A percentile compares a stretch with the other conserved stretches of the same genome.
Conservation (phyloP, 1,140 invertebrate genomes). For the Hestina assimilis region DNA sequence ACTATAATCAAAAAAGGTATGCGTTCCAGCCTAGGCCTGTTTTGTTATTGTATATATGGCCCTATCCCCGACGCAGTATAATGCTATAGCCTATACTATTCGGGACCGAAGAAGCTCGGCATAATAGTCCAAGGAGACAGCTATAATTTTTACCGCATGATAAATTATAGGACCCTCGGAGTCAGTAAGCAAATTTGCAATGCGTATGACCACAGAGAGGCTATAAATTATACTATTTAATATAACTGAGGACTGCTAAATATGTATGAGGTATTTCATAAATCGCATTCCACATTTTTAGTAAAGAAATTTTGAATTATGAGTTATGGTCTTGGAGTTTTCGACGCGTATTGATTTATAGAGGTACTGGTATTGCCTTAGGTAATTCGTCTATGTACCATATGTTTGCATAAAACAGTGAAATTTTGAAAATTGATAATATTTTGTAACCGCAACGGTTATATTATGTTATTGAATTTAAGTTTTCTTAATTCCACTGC, state of each 20-base stretch:
- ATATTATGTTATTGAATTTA: too few species aligned
- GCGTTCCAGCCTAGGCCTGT: too few species aligned
- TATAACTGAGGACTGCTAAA: slow-evolving; percentile 17
- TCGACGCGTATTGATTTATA: too few species aligned
- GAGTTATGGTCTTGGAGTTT: not conserved
- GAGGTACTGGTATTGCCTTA: too few species aligned
- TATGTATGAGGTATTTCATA: slow-evolving; percentile 17
- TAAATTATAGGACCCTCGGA: slow-evolving; percentile 9
- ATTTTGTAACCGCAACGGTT: too few species aligned
- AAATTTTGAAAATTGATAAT: too few species aligned
- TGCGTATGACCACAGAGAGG: slow-evolving; percentile 16
- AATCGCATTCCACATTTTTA: not conserved
- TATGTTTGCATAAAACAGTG: too few species aligned
- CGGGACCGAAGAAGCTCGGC: not conserved
- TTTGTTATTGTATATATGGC: not conserved
- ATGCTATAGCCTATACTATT: not conserved
- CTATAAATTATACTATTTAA: slow-evolving; percentile 20
- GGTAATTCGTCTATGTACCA: too few species aligned
- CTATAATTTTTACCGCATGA: slow-evolving; percentile 18
- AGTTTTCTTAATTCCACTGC: too few species aligned
- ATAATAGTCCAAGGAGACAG: not conserved
- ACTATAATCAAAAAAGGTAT: too few species aligned
- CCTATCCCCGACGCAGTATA: not conserved
- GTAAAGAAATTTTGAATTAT: not conserved
- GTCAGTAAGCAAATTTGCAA: slow-evolving; percentile 26